Evolutionary conservation across 1,140 invertebrate genomes (phyloP).

Genomic region (Macrobrachium nipponense): DNA sequence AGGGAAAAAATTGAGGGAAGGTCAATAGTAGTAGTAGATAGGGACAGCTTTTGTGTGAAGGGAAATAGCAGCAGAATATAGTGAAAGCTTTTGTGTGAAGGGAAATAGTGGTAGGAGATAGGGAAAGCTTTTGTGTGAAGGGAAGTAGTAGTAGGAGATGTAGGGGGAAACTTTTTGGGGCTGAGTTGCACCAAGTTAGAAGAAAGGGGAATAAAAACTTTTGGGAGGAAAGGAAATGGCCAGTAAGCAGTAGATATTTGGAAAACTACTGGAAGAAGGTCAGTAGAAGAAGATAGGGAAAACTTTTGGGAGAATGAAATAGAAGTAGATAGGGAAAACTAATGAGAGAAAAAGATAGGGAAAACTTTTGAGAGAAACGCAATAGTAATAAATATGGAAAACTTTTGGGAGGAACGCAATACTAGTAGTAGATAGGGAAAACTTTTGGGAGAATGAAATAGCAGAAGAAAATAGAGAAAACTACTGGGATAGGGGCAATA

Average conservation of each 20-base stretch:
- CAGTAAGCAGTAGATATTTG: no score
- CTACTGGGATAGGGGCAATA: no score
- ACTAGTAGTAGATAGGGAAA: not conserved
- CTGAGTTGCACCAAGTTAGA: no score
- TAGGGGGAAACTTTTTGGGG: no score
- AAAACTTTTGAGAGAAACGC: not conserved
- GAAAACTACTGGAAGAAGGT: no score
- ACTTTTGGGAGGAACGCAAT: not conserved
- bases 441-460: not conserved
- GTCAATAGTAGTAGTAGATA: not conserved
- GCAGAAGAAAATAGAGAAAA: not conserved
- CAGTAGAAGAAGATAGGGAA: no score
- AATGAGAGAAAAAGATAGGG: not conserved
- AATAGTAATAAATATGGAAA: not conserved
- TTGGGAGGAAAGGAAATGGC: no score
- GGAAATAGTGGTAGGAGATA: not conserved
- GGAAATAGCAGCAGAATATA: not conserved
- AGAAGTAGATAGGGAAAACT: not conserved
- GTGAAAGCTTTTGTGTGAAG: not conserved
- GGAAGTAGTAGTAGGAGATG: no score
- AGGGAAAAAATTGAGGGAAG: not conserved
- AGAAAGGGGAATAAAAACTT: no score
- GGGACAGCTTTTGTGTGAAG: not conserved
- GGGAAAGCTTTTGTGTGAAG: no score
- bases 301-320: not conserved